Evolutionary conservation across 2,888 invertebrate genomes (phyloP), one percentile per base, ranked within the genome.

Genomic region (Dyspetes luteomarginatus): DNA sequence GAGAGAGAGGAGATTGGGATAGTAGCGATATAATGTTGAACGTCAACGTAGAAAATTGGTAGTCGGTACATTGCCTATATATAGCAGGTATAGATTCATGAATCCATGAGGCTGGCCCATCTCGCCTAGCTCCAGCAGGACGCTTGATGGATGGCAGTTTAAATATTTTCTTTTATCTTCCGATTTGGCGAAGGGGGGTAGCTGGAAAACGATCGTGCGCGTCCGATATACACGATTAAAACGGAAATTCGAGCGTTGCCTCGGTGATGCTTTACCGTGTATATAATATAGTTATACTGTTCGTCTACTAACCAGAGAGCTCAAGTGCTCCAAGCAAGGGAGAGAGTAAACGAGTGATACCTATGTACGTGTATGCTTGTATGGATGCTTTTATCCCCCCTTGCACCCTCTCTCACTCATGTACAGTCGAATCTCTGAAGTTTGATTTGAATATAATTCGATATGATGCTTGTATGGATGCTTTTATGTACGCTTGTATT

Each of bases 21-120:
- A 55, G 56, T 58, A 22, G 24, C 67, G 82, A 85, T 84, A 84
- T 69, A 64, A 77, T 68, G 69, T 76, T 82, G 75, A 83, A 85
- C 81, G 79, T 62, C 67, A 65, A 58, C 64, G 50, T 36, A 45
- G 69, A 74, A 78, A 85, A 81, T 82, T 84, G 82, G 78, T 67
- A 65, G 71, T 30, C 73, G 68, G 64, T 41, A 26, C 7, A 22
- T 15, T 65, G 30, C 24, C 65, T 41, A 55, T 43, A 62, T 28
- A 45, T n/a, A 43, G 17, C 19, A 22, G 22, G 36, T 69, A 12
- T n/a, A 72, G 19, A 48, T 55, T 19, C 50, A 41, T 28, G 24
- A 56, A 50, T 24, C 56, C 58, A 50, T 56, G 58, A 52, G 30
- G 60, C 17, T 60, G 26, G 41, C 52, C 24, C 45, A 67, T 56